Base-by-base conservation (phyloP, 2,888 invertebrate genomes). In the Galerucella pusilla region DNA sequence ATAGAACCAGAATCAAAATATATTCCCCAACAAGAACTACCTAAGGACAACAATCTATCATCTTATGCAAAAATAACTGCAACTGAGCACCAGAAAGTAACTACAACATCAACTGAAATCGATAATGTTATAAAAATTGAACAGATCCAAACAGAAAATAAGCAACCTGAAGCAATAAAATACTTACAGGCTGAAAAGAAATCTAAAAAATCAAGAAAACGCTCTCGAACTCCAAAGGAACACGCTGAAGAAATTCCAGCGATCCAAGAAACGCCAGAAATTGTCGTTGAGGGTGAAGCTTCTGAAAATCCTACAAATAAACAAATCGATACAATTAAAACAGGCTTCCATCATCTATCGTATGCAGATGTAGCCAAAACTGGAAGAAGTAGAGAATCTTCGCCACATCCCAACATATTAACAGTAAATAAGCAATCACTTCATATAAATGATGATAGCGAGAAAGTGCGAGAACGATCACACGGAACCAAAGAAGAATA, bases 321-420 rank as follows among this genome's bases (percentile, higher is more conserved):
- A 59, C 57, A 72, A 49, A 10, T 35, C 5, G 28, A 66, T 49
- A 71, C 20, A 45, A 11, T 60, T 20, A 64, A 71, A 73, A 75
- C 59, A 16, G 35, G 35, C 49, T 70, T 70, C 14, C 69, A 63
- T 68, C 69, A 60, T 73, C 46, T 81, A 35, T 81, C 83, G 14
- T 84, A 84, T 57, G 84, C 84, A 45, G 81, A 82, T 46, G 77
- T 82, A 35, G 72, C 76, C 46, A 77, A 78, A 64, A 80, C 80
- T 46, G 81, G 82, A 61, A 78, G 81, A 64, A 83, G 81, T 65
- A 76, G 82, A 74, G 79, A 79, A 57, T 78, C 81, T 20, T 82
- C 82, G 42, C 82, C 82, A 12, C 75, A 77, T 63, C 72, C 74
- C 16, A 46, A 14, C 25, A 14, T 67, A 10, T n/a, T n/a, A 59